Conservation (phyloP, 2,888 invertebrate genomes). For the Ornithoptera alexandrae region DNA sequence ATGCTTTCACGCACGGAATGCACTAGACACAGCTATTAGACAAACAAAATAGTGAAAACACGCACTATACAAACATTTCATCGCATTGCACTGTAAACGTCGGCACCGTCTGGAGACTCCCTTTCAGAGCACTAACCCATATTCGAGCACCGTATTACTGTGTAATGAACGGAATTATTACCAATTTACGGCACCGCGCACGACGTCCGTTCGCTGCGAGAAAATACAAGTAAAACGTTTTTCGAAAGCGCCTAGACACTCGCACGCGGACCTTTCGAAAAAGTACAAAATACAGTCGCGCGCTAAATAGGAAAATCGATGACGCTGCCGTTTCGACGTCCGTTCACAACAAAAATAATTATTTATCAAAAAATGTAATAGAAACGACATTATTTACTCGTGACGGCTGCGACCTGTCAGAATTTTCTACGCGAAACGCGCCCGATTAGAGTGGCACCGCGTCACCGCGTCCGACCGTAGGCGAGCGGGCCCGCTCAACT, state of each 20-base stretch:
- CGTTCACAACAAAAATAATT: conserved; percentile 74
- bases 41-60: conserved; percentile 62
- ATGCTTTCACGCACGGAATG: conserved; percentile 61
- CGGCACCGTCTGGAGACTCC: conserved; percentile 57
- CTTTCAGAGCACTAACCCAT: conserved; percentile 70
- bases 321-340: conserved; percentile 66
- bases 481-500: conserved; percentile 45
- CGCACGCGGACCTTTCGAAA: conserved; percentile 73
- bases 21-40: conserved; percentile 47
- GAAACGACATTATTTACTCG: conserved; percentile 78
- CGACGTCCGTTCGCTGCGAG: conserved; percentile 71
- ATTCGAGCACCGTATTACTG: conserved; percentile 72
- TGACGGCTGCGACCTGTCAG: conserved; percentile 74
- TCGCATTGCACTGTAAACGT: conserved; percentile 57
- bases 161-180: conserved; percentile 77
- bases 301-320: conserved; percentile 78
- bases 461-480: conserved; percentile 35
- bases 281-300: conserved; percentile 73
- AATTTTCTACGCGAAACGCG: conserved; percentile 69
- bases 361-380: conserved; percentile 80
- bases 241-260: conserved; percentile 75
- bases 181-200: conserved; percentile 73
- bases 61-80: conserved; percentile 54
- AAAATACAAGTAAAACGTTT: conserved; percentile 74
- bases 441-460: conserved; percentile 42